Conservation (phyloP, 2,888 invertebrate genomes). For the Ophion obscuratus region DNA sequence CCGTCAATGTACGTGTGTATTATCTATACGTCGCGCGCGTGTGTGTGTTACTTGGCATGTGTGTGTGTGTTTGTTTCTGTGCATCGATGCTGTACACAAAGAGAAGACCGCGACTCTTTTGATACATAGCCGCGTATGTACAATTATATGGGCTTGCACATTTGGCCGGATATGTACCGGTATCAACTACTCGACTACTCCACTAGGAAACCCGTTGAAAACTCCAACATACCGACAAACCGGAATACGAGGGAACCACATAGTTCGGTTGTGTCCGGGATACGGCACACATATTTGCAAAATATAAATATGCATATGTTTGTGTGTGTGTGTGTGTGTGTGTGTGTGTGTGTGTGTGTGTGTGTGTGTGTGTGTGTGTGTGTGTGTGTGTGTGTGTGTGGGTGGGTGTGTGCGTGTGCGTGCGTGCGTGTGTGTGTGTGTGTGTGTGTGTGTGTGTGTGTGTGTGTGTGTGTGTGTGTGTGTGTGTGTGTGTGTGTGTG, state of each 20-base stretch:
- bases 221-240: conserved; percentile 62
- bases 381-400: too few relatives aligned
- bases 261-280: conserved; percentile 56
- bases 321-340: too few relatives aligned
- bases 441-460: too few relatives aligned
- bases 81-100: neutral
- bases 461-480: too few relatives aligned
- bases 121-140: neutral
- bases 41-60: neutral
- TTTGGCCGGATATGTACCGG: conserved; percentile 42
- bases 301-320: neutral
- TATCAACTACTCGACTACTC: conserved; percentile 44
- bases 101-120: conserved; percentile 1
- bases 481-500: too few relatives aligned
- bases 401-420: too few relatives aligned
- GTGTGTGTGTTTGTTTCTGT: neutral
- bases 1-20: conserved; percentile 10
- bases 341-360: too few relatives aligned
- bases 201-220: conserved; percentile 65
- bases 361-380: too few relatives aligned
- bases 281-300: conserved; percentile 12
- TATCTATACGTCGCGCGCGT: neutral
- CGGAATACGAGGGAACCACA: conserved; percentile 63
- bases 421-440: too few relatives aligned
- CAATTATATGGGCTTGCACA: conserved; percentile 14